A percentile compares a stretch with the other conserved stretches of the same genome.
phyloP scores from a whole-genome alignment of 2,888 invertebrate genomes.

The Tenthredo mesomela region DNA sequence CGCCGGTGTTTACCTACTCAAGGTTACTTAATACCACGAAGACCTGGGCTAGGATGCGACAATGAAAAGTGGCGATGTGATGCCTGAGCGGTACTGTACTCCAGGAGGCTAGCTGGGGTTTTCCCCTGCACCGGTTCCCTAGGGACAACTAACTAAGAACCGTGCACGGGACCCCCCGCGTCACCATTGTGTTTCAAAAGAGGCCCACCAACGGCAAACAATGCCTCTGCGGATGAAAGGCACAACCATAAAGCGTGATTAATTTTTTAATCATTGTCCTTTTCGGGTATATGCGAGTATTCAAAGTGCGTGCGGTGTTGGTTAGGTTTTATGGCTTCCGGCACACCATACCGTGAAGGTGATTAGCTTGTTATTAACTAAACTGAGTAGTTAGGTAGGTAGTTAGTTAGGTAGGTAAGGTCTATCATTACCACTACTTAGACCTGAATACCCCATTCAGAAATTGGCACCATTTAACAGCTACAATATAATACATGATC shows the following conservation, averaged over 20 bases:
- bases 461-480: conserved; percentile 12
- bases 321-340: conserved; percentile 45
- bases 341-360: conserved; percentile 10
- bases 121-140: conserved; percentile 34
- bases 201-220: conserved; percentile 43
- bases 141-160: conserved; percentile 31
- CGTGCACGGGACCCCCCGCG: conserved; percentile 35
- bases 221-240: conserved; percentile 42
- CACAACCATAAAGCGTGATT: conserved; percentile 43
- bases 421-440: conserved; percentile 7
- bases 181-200: conserved; percentile 39
- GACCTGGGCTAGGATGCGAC: conserved; percentile 25
- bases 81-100: conserved; percentile 25
- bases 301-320: neutral
- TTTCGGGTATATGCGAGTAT: conserved; percentile 24
- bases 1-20: conserved; percentile 39
- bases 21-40: conserved; percentile 41
- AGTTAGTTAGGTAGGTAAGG: neutral
- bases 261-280: conserved; percentile 50
- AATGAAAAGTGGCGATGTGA: conserved; percentile 32
- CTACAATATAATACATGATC: neutral
- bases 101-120: conserved; percentile 53
- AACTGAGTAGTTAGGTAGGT: conserved; percentile 8
- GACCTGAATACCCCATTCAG: neutral
- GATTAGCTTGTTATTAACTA: conserved; percentile 35